Conservation (phyloP, 2,113 vertebrate species). For the Gallinago paraguaiae region DNA sequence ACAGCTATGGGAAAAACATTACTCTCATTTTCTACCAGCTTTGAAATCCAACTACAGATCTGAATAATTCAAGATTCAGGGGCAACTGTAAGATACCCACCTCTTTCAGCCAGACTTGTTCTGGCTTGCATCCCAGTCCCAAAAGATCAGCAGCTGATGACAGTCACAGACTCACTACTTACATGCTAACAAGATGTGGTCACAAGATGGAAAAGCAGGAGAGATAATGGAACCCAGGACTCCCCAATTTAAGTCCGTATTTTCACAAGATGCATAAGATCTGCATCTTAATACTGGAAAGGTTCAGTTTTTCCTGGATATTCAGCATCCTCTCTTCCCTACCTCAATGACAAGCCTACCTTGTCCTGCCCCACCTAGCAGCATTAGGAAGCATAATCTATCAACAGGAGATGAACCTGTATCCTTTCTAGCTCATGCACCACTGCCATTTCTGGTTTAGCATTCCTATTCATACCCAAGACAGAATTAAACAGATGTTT, state of each 20-base stretch:
- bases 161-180: neutral
- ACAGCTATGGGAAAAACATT: neutral
- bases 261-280: neutral
- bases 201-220: neutral
- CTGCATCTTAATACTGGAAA: neutral
- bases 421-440: neutral
- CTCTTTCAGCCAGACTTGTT: neutral
- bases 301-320: neutral
- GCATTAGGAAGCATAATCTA: neutral
- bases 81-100: neutral
- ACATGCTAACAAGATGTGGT: fast-evolving
- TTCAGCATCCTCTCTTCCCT: neutral
- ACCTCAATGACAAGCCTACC: neutral
- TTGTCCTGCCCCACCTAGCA: neutral
- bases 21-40: neutral
- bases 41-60: neutral
- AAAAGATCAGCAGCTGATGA: neutral
- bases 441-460: neutral
- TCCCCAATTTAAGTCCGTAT: neutral
- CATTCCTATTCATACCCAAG: neutral
- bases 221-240: neutral
- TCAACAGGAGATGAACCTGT: neutral
- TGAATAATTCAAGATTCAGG: neutral
- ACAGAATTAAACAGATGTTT: neutral
- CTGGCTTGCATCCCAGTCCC: neutral